Conservation (phyloP, 2,797 vertebrate species). For the Antrozous pallidus region DNA sequence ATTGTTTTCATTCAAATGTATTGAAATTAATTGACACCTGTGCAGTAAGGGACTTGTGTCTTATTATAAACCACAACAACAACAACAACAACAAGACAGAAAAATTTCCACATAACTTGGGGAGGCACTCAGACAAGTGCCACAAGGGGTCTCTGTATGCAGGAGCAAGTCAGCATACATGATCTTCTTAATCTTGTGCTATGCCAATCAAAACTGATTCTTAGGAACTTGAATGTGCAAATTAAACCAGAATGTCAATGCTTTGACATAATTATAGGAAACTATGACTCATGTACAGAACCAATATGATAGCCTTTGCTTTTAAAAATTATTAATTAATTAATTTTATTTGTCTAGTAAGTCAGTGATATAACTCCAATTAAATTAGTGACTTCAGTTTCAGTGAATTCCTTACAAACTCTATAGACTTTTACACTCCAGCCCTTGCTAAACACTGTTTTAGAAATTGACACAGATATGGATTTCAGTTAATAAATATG, state of each 20-base stretch:
- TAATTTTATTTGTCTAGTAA: not conserved
- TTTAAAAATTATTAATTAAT: not conserved
- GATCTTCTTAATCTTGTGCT: not conserved
- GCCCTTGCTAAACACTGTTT: not conserved
- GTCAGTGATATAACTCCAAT: not conserved
- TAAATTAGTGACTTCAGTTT: not conserved
- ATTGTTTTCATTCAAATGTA: not conserved
- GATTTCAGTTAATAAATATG: conserved; percentile 14
- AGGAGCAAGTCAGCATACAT: not conserved
- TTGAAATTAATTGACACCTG: not conserved
- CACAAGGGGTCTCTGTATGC: not conserved
- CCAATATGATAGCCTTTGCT: not conserved
- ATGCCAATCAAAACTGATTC: not conserved
- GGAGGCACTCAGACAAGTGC: not conserved
- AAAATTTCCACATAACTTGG: not conserved
- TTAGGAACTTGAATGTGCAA: not conserved
- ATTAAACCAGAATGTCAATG: conserved; percentile 28
- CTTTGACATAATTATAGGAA: not conserved
- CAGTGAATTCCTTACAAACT: conserved; percentile 26
- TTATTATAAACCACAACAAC: conserved; percentile 14
- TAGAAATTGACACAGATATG: not conserved
- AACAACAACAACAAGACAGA: not conserved
- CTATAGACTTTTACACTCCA: not conserved
- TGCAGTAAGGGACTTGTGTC: not conserved
- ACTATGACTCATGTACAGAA: not conserved